Base-by-base conservation (phyloP, 2,888 invertebrate genomes). In the Tachystola acroxantha region DNA sequence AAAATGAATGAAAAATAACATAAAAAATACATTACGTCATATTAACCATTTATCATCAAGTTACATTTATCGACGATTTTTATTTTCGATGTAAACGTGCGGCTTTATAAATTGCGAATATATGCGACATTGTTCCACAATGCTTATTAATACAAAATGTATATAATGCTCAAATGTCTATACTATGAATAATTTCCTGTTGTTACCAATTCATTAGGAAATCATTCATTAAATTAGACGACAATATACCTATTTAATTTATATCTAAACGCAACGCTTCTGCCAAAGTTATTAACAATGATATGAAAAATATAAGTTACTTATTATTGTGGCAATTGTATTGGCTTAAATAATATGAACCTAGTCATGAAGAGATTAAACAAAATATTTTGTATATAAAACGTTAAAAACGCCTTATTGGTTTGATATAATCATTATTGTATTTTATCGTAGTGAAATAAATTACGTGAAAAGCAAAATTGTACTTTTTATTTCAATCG, bases 341-440 rank as follows among this genome's bases (percentile, higher is more conserved):
- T 76, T 71, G 78, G 76, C 72, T 64, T 39, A 70, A 16, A 16
- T 16, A 16, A 67, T 70, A 69, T 75, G 58, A 65, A 57, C 46
- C 79, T 84, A 84, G 85, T 84, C 85, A 85, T 65, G 63, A 75
- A 67, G 62, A 76, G 72, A 79, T 73, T 70, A 68, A 50, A 56
- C 53, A 58, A 74, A 64, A 48, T 80, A 73, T 79, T 80, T 77
- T 85, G 84, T 85, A 85, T 64, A 85, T 85, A 85, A 80, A 78
- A 75, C 62, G 61, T 68, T 68, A 50, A 65, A 71, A 64, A 27
- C 3, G 46, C 53, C 49, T 54, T 64, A 57, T 54, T 64, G 57
- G 52, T 68, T 64, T 58, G 64, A 64, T 63, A 70, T 70, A 69
- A 65, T 64, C 63, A 70, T 70, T 70, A 65, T 16, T 74, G 63